A percentile compares a stretch with the other conserved stretches of the same genome.
Conservation (phyloP, 2,888 invertebrate genomes). For the Lingula anatina region DNA sequence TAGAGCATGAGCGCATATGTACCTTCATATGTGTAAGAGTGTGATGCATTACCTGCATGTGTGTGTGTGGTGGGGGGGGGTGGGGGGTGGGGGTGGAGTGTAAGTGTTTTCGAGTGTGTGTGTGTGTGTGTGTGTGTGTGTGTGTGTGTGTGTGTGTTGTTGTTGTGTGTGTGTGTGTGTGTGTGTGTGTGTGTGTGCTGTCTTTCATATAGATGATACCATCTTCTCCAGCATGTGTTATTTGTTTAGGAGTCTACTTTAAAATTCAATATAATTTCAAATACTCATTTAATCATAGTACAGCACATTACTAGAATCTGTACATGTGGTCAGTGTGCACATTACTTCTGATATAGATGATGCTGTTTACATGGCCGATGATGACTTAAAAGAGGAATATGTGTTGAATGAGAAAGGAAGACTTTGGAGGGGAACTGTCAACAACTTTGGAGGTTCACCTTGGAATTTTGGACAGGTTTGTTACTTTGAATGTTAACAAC, state of each 20-base stretch:
- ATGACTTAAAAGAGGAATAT: constrained; percentile 66
- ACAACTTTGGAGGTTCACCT: constrained; percentile 72
- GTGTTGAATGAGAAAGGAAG: constrained; percentile 81
- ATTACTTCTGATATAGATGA: constrained; percentile 22
- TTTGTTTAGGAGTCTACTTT: background rate
- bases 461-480: constrained; percentile 81
- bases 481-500: too few species aligned
- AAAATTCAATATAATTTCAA: background rate
- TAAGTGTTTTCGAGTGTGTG: too few species aligned
- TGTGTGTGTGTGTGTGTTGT: too few species aligned
- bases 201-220: background rate
- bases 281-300: background rate
- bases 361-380: constrained; percentile 30
- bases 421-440: constrained; percentile 83
- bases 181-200: too few species aligned
- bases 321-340: background rate
- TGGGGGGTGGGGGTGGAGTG: too few species aligned
- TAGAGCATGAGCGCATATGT: too few species aligned
- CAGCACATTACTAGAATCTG: background rate
- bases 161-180: too few species aligned
- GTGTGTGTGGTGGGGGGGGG: too few species aligned
- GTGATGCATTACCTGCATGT: too few species aligned
- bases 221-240: background rate
- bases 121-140: too few species aligned
- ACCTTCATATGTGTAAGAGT: too few species aligned